Base-by-base conservation (phyloP, 2,113 vertebrate genomes). In the Gallinago jamesoni region DNA sequence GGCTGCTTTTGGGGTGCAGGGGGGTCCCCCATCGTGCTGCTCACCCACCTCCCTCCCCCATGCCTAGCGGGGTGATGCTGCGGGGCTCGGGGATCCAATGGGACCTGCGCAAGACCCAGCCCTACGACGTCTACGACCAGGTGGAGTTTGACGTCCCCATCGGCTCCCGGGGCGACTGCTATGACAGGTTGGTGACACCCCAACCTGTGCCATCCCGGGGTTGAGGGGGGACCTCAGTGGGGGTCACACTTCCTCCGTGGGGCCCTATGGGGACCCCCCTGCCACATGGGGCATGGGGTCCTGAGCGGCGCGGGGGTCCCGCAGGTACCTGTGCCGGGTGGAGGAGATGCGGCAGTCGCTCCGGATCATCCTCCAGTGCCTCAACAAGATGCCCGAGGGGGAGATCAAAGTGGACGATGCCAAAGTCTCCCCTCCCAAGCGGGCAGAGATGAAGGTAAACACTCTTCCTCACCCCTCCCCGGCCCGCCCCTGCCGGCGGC, bases 331-430 rank as follows among this genome's bases (percentile, higher is more conserved):
- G 85, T 99, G 99, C 93, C 98, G 99, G 1, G 97, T 99, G 85
- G 99, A 99, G 89, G 99, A 99, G 97, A 99, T 99, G 99, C 98
- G 99, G 5, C 99, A 99, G 98, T 99, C 98, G 1, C 98, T 99
- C 10, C 97, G 98, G 7, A 99, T 99, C 98, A 99, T 99, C 88
- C 77, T 82, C 7, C 99, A 99, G 96, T 98, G 98, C 53, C 98
- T 99, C 64, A 99, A 99, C 92, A 99, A 99, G 97, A 99, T 99
- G 99, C 99, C 99, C 0, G 98, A 98, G 12, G 99, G 99, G 1
- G 99, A 99, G 97, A 99, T 99, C 96, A 99, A 99, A 80, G 99
- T 99, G 79, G 99, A 99, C 3, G 99, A 99, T 1, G 99, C 99
- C 93, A 99, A 99, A 78, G 93, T 99, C 74, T 99, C 99, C 1